Evolutionary conservation across 92 coral and sea anemone species (phyloP).

Genomic region (Phenganax stokvisi): DNA sequence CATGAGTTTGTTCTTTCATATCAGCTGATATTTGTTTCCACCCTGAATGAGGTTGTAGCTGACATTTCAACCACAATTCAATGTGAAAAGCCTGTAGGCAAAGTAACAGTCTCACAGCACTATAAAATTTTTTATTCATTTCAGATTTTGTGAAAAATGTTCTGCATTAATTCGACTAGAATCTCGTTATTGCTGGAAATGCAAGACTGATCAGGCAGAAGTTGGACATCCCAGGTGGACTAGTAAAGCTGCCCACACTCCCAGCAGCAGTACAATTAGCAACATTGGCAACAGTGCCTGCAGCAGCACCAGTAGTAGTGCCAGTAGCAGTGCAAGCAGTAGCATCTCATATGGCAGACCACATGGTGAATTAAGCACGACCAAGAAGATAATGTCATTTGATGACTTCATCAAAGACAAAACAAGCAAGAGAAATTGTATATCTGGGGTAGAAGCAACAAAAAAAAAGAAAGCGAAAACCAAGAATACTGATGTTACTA

Average conservation of each 20-base stretch:
- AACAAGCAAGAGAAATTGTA: slow-evolving; percentile 35
- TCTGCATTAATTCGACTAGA: slow-evolving; percentile 4
- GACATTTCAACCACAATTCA: no score
- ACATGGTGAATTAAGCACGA: background rate
- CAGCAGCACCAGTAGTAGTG: background rate
- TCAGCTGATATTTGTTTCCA: no score
- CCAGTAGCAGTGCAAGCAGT: slow-evolving; percentile 3
- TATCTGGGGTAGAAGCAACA: background rate
- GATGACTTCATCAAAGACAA: slow-evolving; percentile 36
- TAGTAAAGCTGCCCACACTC: background rate
- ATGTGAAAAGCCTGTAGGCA: no score
- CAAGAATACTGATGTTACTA: slow-evolving; percentile 17
- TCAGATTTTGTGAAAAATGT: slow-evolving; percentile 27
- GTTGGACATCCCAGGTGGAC: slow-evolving; percentile 34
- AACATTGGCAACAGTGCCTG: background rate
- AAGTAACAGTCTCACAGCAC: no score
- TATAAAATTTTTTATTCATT: background rate
- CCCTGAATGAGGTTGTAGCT: no score
- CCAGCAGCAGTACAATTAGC: background rate
- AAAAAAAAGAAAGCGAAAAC: slow-evolving; percentile 29
- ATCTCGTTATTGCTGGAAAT: slow-evolving; percentile 21
- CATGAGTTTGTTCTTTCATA: no score
- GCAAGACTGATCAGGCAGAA: slow-evolving; percentile 16
- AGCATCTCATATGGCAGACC: slow-evolving; percentile 31
- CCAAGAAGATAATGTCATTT: slow-evolving; percentile 9